Percentiles rank a stretch among this genome's conserved stretches.
phyloP scores from a whole-genome alignment of 2,888 invertebrate species.

The Drosophila algonquin region DNA sequence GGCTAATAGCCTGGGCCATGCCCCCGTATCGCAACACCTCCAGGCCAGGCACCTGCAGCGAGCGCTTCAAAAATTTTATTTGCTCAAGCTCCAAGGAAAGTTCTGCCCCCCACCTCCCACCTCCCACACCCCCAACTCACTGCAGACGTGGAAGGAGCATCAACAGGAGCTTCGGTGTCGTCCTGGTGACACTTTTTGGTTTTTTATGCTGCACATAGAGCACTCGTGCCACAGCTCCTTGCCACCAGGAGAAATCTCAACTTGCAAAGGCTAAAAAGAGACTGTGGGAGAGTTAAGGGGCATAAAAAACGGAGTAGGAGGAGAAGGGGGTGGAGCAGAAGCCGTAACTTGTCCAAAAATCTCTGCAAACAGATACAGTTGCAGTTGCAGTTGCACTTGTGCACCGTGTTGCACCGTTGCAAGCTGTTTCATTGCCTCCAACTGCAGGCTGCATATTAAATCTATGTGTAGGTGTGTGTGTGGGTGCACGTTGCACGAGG shows the following conservation, averaged over 20 bases:
- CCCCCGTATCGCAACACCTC: slow-evolving; percentile 12
- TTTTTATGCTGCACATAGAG: slow-evolving; percentile 24
- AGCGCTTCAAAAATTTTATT: slow-evolving; percentile 44
- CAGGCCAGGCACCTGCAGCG: slow-evolving; percentile 30
- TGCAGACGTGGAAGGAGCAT: slow-evolving; percentile 1
- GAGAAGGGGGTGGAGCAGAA: background rate
- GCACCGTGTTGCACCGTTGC: background rate
- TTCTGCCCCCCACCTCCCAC: slow-evolving; percentile 5
- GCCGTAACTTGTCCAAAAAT: slow-evolving; percentile 60
- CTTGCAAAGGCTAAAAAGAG: slow-evolving; percentile 13
- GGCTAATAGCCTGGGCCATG: slow-evolving; percentile 41
- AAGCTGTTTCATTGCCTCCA: slow-evolving; percentile 32
- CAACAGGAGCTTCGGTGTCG: slow-evolving; percentile 40
- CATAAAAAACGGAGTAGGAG: slow-evolving; percentile 4
- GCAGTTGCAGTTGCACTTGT: background rate
- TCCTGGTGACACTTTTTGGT: slow-evolving; percentile 37
- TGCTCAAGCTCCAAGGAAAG: slow-evolving; percentile 33
- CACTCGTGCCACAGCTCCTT: background rate
- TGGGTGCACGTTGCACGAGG: background rate
- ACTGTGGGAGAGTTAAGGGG: slow-evolving; percentile 4
- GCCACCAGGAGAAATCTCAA: slow-evolving; percentile 23
- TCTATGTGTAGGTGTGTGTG: background rate
- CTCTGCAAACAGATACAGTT: slow-evolving; percentile 48
- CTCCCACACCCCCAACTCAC: background rate
- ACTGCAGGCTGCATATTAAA: slow-evolving; percentile 37